Base-by-base conservation (phyloP, 37 sponge, comb jelly and placozoan genomes). In the Agelas oroides region DNA sequence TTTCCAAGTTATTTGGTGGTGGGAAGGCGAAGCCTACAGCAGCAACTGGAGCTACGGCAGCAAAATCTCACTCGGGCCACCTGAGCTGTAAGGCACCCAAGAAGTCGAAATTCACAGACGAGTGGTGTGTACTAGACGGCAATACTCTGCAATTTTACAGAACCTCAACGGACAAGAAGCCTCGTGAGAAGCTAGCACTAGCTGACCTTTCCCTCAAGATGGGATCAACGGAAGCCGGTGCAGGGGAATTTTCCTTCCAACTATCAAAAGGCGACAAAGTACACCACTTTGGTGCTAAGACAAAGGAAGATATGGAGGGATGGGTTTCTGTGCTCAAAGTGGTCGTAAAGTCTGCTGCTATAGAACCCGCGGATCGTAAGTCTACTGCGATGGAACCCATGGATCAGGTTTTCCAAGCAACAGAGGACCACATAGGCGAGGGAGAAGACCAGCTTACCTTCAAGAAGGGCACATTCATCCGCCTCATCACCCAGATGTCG, bases 1-100 rank as follows among this genome's bases (percentile, higher is more conserved):
- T 86, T 27, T 71, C 72, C 19, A 55, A 38, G 33, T 80, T 87
- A 81, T 87, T 87, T 57, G 65, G 68, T 28, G 64, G 46, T 12
- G 28, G 5, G 40, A 32, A 41, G 15, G 57, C 61, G 0, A 32
- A 13, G 3, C 35, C 17, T 37, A 12, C 28, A 46, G 34, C 24
- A 1, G 28, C 76, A 28, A 37, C 77, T 1, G 31, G 0, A 3
- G 37, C 17, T 25, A 12, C 53, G 27, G 34, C 15, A 1, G 28
- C 76, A 53, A 67, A 21, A 33, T 46, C 17, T 17, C 71, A 59
- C 61, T 56, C 59, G 37, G 89, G 83, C 0, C 53, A 34, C 1
- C 39, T 89, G 27, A 61, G 53, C 36, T 65, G 77, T 65, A 89
- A 77, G 64, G 61, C 63, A 12, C 89, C 82, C 14, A 77, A 89